phyloP scores from a whole-genome alignment of 1,140 invertebrate species.

The Sinella curviseta region DNA sequence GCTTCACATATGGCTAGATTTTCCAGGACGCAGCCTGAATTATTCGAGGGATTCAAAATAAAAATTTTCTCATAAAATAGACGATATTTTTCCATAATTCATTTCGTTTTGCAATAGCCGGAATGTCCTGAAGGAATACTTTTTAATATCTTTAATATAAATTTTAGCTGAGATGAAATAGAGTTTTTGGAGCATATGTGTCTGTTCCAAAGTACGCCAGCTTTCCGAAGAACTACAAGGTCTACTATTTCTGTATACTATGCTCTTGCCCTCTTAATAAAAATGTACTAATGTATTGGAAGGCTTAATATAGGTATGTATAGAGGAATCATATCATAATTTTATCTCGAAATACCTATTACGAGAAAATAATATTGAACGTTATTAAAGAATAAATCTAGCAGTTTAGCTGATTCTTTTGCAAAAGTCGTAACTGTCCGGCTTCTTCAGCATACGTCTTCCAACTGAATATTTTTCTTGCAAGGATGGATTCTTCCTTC shows the following conservation, averaged over 20 bases:
- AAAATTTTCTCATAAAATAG: conserved; percentile 11
- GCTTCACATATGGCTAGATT: neutral
- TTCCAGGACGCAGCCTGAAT: neutral
- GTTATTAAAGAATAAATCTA: conserved; percentile 7
- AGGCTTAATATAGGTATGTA: neutral
- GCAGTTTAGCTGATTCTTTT: neutral
- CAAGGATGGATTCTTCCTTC: neutral
- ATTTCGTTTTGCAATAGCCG: neutral
- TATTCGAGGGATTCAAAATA: conserved; percentile 16
- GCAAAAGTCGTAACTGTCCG: neutral
- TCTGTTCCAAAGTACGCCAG: neutral
- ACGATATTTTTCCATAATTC: conserved; percentile 3
- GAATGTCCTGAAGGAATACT: neutral
- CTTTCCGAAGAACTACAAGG: too few relatives aligned
- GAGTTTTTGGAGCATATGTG: neutral
- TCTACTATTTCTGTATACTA: too few relatives aligned
- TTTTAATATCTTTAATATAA: conserved; percentile 21
- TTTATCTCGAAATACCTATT: neutral
- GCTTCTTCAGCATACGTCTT: neutral
- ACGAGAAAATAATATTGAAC: conserved; percentile 7
- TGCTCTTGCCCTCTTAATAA: too few relatives aligned
- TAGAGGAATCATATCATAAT: neutral
- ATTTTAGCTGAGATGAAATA: neutral
- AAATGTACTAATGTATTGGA: neutral
- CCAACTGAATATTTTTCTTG: neutral